Conservation (phyloP, 2,797 vertebrate genomes). For the Takifugu ocellatus region DNA sequence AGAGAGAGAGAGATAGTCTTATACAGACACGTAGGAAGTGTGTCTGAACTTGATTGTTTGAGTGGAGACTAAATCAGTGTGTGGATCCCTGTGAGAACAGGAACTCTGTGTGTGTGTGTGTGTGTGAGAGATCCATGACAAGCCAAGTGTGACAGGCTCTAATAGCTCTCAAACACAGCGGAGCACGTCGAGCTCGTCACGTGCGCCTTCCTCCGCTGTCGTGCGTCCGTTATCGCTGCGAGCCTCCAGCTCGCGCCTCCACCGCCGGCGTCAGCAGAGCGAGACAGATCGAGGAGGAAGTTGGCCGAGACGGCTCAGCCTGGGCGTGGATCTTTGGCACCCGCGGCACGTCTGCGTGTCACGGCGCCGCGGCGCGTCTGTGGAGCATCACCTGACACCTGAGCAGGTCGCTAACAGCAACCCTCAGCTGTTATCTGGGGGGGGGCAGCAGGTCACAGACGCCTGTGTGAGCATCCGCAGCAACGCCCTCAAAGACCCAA, state of each 20-base stretch:
- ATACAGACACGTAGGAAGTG: constrained; percentile 28
- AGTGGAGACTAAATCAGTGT: constrained; percentile 42
- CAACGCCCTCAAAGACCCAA: background rate
- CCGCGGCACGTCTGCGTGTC: background rate
- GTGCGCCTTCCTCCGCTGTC: constrained; percentile 39
- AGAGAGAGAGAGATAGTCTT: background rate
- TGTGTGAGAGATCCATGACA: constrained; percentile 32
- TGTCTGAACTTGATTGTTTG: constrained; percentile 41
- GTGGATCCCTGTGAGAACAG: constrained; percentile 36
- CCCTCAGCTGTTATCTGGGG: constrained; percentile 2
- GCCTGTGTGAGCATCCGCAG: background rate
- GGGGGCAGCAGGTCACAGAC: background rate
- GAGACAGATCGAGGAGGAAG: constrained; percentile 53
- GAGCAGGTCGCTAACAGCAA: constrained; percentile 5
- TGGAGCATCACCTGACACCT: constrained; percentile 6
- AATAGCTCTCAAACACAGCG: constrained; percentile 60
- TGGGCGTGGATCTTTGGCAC: constrained; percentile 19
- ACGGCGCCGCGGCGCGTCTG: too few relatives aligned
- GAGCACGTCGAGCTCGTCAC: constrained; percentile 35
- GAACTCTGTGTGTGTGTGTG: constrained; percentile 21
- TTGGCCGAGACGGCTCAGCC: constrained; percentile 40
- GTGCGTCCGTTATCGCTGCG: constrained; percentile 43
- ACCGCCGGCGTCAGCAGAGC: constrained; percentile 32
- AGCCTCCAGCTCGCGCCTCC: constrained; percentile 41
- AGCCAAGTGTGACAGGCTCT: constrained; percentile 57